phyloP scores from a whole-genome alignment of 2,888 invertebrate genomes.

The Watsonalla binaria region DNA sequence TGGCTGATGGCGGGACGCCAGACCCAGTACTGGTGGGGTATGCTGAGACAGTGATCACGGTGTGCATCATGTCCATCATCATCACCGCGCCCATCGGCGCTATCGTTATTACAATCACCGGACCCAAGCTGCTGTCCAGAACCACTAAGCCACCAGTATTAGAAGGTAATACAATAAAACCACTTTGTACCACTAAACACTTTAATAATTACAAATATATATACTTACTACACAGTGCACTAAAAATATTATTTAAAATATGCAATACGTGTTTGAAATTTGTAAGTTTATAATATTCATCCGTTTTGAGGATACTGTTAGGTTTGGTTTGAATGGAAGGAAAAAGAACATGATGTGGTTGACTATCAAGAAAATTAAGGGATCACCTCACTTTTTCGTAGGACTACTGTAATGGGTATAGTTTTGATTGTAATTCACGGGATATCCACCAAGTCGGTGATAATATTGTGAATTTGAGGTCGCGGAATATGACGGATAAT shows the following conservation, averaged over 20 bases:
- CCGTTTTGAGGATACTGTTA: conserved; percentile 12
- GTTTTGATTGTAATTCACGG: conserved; percentile 1
- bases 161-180: conserved; percentile 68
- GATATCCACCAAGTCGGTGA: conserved; percentile 5
- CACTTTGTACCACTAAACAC: no score
- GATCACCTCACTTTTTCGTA: conserved; percentile 12
- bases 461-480: not conserved
- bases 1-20: conserved; percentile 38
- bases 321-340: conserved; percentile 17
- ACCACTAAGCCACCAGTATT: conserved; percentile 83
- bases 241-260: no score
- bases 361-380: conserved; percentile 20
- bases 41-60: conserved; percentile 85
- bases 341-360: conserved; percentile 13
- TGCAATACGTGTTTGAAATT: no score
- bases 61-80: conserved; percentile 89
- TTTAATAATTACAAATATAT: no score
- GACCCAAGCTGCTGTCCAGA: conserved; percentile 87
- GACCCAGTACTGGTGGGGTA: conserved; percentile 75
- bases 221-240: no score
- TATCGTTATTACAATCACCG: conserved; percentile 87
- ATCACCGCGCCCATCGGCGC: conserved; percentile 92
- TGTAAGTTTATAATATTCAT: no score
- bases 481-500: not conserved
- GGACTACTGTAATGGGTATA: conserved; percentile 5